A percentile compares a stretch with the other conserved stretches of the same genome.
Evolutionary conservation across 2,113 vertebrate genomes (phyloP).

Genomic region (Burhinus oedicnemus): DNA sequence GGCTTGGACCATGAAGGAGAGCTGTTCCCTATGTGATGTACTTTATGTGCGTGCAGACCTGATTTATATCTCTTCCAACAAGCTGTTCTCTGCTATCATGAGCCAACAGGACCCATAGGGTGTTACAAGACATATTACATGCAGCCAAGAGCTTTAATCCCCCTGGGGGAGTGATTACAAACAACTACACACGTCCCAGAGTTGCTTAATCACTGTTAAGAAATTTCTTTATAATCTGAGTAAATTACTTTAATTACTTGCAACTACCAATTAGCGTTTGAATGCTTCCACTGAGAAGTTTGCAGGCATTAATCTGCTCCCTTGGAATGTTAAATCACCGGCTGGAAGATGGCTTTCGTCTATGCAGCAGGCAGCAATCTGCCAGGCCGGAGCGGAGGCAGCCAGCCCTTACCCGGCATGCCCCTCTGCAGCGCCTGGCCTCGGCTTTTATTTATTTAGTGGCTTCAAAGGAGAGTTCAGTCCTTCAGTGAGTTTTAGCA

Average conservation of each 20-base stretch:
- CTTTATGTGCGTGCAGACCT: slow-evolving; percentile 47
- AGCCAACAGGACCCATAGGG: slow-evolving; percentile 70
- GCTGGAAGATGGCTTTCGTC: slow-evolving; percentile 58
- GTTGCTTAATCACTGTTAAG: slow-evolving; percentile 84
- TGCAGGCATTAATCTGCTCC: slow-evolving; percentile 71
- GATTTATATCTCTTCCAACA: slow-evolving; percentile 64
- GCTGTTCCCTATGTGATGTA: neutral
- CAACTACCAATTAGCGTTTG: slow-evolving; percentile 83
- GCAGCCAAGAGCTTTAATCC: slow-evolving; percentile 77
- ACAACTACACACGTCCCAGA: slow-evolving; percentile 74
- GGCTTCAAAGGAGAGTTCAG: neutral
- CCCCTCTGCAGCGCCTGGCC: neutral
- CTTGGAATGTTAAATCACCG: slow-evolving; percentile 57
- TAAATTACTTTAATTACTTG: slow-evolving; percentile 85
- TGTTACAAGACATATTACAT: slow-evolving; percentile 73
- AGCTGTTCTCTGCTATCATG: slow-evolving; percentile 39
- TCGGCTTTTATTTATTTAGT: neutral
- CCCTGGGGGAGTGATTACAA: slow-evolving; percentile 79
- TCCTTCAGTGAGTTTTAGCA: neutral
- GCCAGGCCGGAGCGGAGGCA: neutral
- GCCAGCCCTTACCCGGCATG: neutral
- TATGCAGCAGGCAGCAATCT: slow-evolving; percentile 9
- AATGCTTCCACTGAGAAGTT: slow-evolving; percentile 76
- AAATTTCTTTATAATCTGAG: slow-evolving; percentile 85
- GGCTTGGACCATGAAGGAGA: slow-evolving; percentile 16